These are phyloP conservation scores for Pseudolycoriella hygida DNA, from an alignment of 2,888 invertebrate species.

Conservation along the genomic window DNA sequence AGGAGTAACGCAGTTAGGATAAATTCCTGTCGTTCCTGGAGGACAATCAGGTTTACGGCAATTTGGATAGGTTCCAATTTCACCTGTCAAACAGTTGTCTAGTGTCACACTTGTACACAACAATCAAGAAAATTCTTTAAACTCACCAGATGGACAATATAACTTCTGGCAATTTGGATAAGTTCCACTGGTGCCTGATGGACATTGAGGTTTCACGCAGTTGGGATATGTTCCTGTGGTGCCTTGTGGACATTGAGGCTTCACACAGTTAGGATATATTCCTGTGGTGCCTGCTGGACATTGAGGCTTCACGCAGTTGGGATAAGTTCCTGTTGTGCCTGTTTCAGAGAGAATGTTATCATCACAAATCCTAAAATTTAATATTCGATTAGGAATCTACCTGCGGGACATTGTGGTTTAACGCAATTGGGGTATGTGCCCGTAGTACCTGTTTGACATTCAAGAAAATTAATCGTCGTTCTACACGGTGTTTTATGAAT, in stretches of 20 bases:
- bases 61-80: conserved; percentile 1
- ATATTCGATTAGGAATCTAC: no score
- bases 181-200: neutral
- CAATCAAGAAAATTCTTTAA: no score
- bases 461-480: no score
- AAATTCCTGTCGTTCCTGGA: neutral
- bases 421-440: conserved; percentile 1
- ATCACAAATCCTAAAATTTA: no score
- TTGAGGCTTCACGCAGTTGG: conserved; percentile 2
- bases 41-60: conserved; percentile 2
- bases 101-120: no score
- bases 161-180: conserved; percentile 2
- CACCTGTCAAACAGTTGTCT: neutral
- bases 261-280: neutral
- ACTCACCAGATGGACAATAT: conserved; percentile 1
- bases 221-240: no score
- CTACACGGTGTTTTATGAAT: no score
- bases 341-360: no score
- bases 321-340: conserved; percentile 2
- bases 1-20: neutral
- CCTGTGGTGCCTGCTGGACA: conserved; percentile 3
- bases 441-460: conserved; percentile 1
- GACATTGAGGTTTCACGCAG: neutral
- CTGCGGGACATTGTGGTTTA: conserved; percentile 3
- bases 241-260: no score